phyloP scores from a whole-genome alignment of 2,113 vertebrate species.

The Sander vitreus region DNA sequence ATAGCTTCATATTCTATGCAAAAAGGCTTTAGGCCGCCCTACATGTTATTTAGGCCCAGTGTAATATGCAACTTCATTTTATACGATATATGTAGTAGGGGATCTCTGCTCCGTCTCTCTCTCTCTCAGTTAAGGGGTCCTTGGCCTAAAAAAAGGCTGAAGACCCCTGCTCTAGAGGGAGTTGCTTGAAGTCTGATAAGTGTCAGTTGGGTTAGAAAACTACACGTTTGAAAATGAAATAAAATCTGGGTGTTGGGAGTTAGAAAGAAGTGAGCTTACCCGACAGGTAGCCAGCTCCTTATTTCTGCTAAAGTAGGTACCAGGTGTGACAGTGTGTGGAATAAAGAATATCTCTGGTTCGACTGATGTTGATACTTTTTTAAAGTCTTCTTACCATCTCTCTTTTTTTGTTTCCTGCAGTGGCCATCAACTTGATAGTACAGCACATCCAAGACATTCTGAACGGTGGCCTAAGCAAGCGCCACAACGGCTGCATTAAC shows the following conservation, averaged over 20 bases:
- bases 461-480: constrained; percentile 92
- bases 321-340: not conserved
- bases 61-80: no score
- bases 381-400: not conserved
- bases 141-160: no score
- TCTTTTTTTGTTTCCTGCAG: constrained; percentile 74
- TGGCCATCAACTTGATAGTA: constrained; percentile 98
- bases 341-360: not conserved
- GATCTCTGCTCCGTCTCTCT: no score
- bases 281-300: not conserved
- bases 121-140: no score
- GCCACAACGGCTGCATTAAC: constrained; percentile 90
- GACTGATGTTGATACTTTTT: not conserved
- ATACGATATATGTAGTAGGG: no score
- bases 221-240: not conserved
- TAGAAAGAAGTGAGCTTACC: not conserved
- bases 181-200: no score
- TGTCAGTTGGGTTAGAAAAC: not conserved
- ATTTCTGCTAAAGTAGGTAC: not conserved
- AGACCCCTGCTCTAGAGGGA: no score
- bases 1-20: no score
- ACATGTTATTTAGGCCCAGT: no score
- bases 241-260: not conserved
- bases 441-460: constrained; percentile 99
- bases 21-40: no score